These are phyloP conservation scores for Idaea straminata DNA, from an alignment of 2,888 invertebrate species.

Conservation along the genomic window DNA sequence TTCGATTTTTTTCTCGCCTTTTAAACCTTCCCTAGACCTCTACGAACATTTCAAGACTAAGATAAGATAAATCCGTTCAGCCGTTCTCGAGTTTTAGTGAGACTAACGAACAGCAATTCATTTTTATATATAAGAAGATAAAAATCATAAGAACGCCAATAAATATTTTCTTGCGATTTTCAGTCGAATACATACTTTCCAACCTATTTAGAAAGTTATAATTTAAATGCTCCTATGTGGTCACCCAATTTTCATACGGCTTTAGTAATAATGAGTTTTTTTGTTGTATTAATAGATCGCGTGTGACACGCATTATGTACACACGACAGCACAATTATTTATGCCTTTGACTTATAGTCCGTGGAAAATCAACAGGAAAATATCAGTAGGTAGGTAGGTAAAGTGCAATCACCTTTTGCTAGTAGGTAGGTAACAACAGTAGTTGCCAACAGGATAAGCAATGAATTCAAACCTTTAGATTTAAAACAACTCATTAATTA, in stretches of 20 bases:
- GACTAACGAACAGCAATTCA: too few relatives aligned
- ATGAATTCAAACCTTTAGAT: not conserved
- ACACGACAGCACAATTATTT: conserved; percentile 14
- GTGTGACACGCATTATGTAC: conserved; percentile 28
- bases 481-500: not conserved
- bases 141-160: not conserved
- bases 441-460: not conserved
- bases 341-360: conserved; percentile 14
- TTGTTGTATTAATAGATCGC: conserved; percentile 25
- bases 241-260: conserved; percentile 22
- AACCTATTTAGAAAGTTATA: conserved; percentile 8
- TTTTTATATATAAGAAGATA: too few relatives aligned
- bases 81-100: too few relatives aligned
- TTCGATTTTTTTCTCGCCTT: too few relatives aligned
- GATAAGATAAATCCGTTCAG: too few relatives aligned
- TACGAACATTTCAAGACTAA: too few relatives aligned
- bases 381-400: conserved; percentile 3
- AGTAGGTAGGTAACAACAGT: not conserved
- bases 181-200: not conserved
- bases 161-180: not conserved
- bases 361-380: conserved; percentile 13
- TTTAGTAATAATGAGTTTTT: conserved; percentile 22
- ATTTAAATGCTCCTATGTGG: conserved; percentile 20
- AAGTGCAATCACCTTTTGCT: conserved; percentile 10
- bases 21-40: too few relatives aligned